These are phyloP conservation scores for Rhabdomys dilectus DNA, from an alignment of 2,113 vertebrate species.

Conservation along the genomic window DNA sequence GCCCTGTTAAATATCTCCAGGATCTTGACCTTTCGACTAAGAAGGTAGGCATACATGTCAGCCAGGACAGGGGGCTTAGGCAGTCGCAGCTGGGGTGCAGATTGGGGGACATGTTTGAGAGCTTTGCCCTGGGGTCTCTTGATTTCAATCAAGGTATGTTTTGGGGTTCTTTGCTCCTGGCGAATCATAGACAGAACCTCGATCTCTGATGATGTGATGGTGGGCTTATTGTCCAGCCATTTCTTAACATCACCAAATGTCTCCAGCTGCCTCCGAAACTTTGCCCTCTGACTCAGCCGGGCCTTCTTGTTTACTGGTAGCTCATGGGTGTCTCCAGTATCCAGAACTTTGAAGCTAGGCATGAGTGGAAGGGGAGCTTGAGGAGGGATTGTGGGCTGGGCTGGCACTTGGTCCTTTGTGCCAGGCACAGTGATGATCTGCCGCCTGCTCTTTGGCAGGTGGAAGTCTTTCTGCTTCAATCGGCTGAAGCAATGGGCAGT, in stretches of 20 bases:
- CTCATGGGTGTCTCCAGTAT: background rate
- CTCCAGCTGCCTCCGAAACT: constrained; percentile 62
- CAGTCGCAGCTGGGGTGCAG: constrained; percentile 49
- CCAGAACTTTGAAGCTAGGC: background rate
- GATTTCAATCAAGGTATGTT: accelerated
- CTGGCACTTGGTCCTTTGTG: background rate
- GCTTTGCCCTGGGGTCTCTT: background rate
- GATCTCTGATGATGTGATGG: background rate
- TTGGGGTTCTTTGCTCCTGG: accelerated
- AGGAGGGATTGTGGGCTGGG: background rate
- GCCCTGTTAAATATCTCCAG: constrained; percentile 74
- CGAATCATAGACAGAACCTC: background rate
- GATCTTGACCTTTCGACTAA: constrained; percentile 68
- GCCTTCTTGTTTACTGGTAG: background rate
- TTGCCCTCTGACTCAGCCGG: constrained; percentile 57
- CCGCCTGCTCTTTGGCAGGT: constrained; percentile 43
- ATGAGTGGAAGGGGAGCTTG: background rate
- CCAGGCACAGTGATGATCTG: constrained; percentile 57
- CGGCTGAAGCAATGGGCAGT: constrained; percentile 69
- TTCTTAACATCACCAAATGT: background rate
- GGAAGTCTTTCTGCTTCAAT: constrained; percentile 66
- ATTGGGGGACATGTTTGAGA: accelerated
- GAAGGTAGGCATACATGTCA: constrained; percentile 66
- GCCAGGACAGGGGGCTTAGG: constrained; percentile 68
- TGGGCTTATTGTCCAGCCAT: constrained; percentile 77